Base-by-base conservation (phyloP, 2,888 invertebrate species). In the Callimorpha dominula region DNA sequence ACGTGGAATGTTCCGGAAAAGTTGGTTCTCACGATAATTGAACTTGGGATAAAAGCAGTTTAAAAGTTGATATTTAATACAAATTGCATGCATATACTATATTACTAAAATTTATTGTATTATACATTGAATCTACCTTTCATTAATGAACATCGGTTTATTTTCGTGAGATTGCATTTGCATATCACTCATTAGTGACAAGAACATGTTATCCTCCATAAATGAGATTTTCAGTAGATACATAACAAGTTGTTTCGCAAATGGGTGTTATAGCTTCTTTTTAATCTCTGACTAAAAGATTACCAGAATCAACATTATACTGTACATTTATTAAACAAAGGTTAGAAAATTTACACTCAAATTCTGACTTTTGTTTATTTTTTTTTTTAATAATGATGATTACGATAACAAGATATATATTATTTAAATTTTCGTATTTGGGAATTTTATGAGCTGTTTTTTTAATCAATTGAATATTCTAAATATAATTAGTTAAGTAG, bases 11-110 rank as follows among this genome's bases (percentile, higher is more conserved):
- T 65, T 46, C 50, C 72, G 71, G 72, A 75, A 65, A 31, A 31
- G 20, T 49, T 31, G 42, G 43, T 64, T 64, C 78, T 69, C 76
- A 78, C 70, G 73, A 49, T 57, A 72, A 68, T 72, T 43, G 4
- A 43, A 11, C 2, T 1, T 42, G n/a, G 17, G 17, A 43, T 17
- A 64, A 64, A 43, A 6, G 42, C n/a, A 7, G 17, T 8, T 64
- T 64, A 31, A 1, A 14, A 31, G 6, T 46, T 46, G 6, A 46
- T 46, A 9, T 46, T 3, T 8, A 9, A 8, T 46, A 46, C 9
- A 46, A 31, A 9, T 46, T 46, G 9, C 43, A 9, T 46, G 9
- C 43, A 46, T 46, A 46, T 31, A 31, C 20, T 12, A 57, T n/a
- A 31, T 31, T 5, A 57, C 11, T 12, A 20, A 9, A 20, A 54